phyloP scores from a whole-genome alignment of 2,113 vertebrate species.

The Centropus bengalensis region DNA sequence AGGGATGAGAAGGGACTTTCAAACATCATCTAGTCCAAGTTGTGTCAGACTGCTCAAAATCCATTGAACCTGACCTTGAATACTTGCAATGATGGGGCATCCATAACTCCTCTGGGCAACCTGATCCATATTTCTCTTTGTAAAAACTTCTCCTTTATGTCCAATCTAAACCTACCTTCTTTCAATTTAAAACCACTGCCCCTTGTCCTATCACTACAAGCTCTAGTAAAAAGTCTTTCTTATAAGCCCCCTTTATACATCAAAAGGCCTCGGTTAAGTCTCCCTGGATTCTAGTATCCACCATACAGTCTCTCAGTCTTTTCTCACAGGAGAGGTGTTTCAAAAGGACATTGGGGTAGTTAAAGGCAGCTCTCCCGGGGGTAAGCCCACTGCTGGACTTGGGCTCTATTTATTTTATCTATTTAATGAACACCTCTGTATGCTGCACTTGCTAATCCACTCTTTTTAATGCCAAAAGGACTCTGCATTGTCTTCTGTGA shows the following conservation, averaged over 20 bases:
- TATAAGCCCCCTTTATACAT: not conserved
- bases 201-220: not conserved
- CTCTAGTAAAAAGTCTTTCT: not conserved
- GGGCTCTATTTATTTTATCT: not conserved
- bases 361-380: not conserved
- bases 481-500: rapidly evolving
- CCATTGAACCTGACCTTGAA: not conserved
- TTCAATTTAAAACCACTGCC: not conserved
- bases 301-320: not conserved
- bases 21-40: not conserved
- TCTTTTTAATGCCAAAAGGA: not conserved
- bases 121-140: not conserved
- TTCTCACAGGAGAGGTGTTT: not conserved
- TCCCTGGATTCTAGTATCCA: not conserved
- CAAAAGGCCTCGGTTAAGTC: not conserved
- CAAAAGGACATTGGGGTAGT: rapidly evolving
- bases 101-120: not conserved
- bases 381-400: not conserved
- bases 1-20: not conserved
- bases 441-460: not conserved
- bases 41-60: not conserved
- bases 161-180: not conserved
- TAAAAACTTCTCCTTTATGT: not conserved
- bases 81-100: not conserved
- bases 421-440: not conserved